These are phyloP conservation scores for Ctenochaetus hawaiiensis DNA, from an alignment of 2,797 vertebrate genomes.

Conservation along the genomic window DNA sequence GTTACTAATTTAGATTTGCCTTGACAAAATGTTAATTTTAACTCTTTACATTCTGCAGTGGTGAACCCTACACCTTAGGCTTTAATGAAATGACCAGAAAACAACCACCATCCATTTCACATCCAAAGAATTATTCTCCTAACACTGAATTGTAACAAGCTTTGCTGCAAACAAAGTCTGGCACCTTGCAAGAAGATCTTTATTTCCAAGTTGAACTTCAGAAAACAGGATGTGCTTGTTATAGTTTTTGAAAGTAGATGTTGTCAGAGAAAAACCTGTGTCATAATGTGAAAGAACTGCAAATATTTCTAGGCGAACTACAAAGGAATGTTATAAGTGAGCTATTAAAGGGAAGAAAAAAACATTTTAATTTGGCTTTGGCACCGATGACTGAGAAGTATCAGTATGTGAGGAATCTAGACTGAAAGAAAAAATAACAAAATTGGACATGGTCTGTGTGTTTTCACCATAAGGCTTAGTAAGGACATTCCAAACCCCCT, in stretches of 20 bases:
- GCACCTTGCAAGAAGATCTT: too few species aligned
- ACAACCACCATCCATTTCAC: not conserved
- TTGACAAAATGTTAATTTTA: conserved; percentile 6
- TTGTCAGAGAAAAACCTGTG: conserved; percentile 28
- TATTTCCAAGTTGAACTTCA: conserved; percentile 3
- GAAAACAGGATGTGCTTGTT: conserved; percentile 15
- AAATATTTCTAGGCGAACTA: conserved; percentile 35
- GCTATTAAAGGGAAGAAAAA: conserved; percentile 50
- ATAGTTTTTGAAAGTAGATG: conserved; percentile 16
- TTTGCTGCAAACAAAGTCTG: too few species aligned
- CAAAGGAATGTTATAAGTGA: conserved; percentile 51
- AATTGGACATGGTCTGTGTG: conserved; percentile 68
- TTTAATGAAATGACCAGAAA: not conserved
- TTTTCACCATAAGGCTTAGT: conserved; percentile 56
- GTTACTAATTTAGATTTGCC: conserved; percentile 25
- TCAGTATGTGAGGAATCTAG: conserved; percentile 76
- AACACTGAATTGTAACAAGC: too few species aligned
- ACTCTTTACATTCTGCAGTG: not conserved
- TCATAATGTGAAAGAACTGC: conserved; percentile 26
- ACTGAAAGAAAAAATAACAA: conserved; percentile 68
- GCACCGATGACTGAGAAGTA: conserved; percentile 53
- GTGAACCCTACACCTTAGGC: not conserved
- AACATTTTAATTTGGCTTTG: conserved; percentile 44
- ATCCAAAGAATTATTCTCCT: not conserved
- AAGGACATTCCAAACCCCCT: conserved; percentile 74